Base-by-base conservation (phyloP, 1,140 invertebrate species). In the Ceratina australensis region DNA sequence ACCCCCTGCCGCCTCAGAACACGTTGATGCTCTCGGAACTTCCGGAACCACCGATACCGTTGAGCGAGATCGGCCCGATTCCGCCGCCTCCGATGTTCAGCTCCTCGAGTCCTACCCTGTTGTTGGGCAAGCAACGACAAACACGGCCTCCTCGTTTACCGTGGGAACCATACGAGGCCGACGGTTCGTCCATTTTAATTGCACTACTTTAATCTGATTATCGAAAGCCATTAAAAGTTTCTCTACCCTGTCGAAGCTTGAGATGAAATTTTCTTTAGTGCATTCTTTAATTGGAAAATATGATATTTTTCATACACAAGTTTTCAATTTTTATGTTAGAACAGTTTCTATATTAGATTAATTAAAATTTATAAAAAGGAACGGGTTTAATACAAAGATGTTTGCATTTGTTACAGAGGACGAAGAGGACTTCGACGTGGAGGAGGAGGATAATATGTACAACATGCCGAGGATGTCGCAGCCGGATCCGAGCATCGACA, bases 11-110 rank as follows among this genome's bases (percentile, higher is more conserved):
- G 47, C 89, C 90, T 69, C 91, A 91, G 63, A 92, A 92, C 56
- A 89, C 86, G 61, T 92, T 97, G 80, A 94, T 96, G 92, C 93
- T 97, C 80, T 96, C 96, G 74, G 96, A 97, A 88, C 93, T 98
- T 84, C 97, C 97, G 66, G 97, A 98, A 91, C 97, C 97, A 64
- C 97, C 97, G 79, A 98, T 98, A 86, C 96, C 96, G 15, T 92
- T 98, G 18, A 97, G 96, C 72, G 97, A 98, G 89, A 98, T 98
- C 90, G 97, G 97, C 50, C 97, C 97, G 59, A 98, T 98, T 90
- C 97, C 97, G 87, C 97, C 97, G 80, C 97, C 97, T 71, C 97
- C 97, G 72, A 98, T 98, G 97, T 98, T 98, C 93, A 97, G 96
- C 90, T 97, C 96, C 72, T 96, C 96, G 42, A 96, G 96, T 91